Evolutionary conservation across 2,797 vertebrate genomes (phyloP).

Genomic region (Clangula hyemalis): DNA sequence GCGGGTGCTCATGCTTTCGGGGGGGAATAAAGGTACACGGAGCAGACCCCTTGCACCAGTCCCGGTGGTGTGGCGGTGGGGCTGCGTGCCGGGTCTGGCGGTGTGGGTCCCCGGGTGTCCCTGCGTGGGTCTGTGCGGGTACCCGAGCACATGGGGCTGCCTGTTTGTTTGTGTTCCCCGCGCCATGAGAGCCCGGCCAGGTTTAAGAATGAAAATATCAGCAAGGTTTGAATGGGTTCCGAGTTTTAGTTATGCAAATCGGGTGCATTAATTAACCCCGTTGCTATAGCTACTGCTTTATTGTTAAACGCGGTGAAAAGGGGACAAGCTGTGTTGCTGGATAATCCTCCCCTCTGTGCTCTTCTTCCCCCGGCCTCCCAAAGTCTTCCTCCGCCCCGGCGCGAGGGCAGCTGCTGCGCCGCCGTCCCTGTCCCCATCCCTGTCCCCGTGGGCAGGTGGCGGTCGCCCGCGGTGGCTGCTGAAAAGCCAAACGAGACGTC

Average conservation of each 20-base stretch:
- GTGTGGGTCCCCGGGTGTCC: neutral
- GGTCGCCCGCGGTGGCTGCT: neutral
- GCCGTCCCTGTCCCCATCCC: neutral
- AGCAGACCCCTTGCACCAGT: neutral
- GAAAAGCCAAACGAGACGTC: neutral
- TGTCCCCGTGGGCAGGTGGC: neutral
- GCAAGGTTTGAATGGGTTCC: conserved; percentile 24
- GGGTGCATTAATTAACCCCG: conserved; percentile 66
- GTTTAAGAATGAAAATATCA: conserved; percentile 22
- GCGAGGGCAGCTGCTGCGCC: neutral
- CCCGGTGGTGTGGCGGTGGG: neutral
- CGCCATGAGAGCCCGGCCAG: neutral
- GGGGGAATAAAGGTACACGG: neutral
- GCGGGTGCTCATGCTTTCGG: neutral
- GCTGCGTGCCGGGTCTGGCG: rapidly evolving
- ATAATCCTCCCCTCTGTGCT: conserved; percentile 32
- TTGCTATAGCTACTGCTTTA: conserved; percentile 66
- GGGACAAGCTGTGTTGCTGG: conserved; percentile 21
- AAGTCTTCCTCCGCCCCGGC: neutral
- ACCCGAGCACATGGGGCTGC: neutral
- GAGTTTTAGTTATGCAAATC: conserved; percentile 64
- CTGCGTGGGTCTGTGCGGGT: neutral
- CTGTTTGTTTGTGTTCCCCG: conserved; percentile 20
- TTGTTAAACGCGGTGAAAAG: conserved; percentile 46
- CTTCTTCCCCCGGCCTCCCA: neutral